A percentile compares a stretch with the other conserved stretches of the same genome.
Evolutionary conservation across 2,888 invertebrate genomes (phyloP).

Genomic region (Ichneumoninae sp.): DNA sequence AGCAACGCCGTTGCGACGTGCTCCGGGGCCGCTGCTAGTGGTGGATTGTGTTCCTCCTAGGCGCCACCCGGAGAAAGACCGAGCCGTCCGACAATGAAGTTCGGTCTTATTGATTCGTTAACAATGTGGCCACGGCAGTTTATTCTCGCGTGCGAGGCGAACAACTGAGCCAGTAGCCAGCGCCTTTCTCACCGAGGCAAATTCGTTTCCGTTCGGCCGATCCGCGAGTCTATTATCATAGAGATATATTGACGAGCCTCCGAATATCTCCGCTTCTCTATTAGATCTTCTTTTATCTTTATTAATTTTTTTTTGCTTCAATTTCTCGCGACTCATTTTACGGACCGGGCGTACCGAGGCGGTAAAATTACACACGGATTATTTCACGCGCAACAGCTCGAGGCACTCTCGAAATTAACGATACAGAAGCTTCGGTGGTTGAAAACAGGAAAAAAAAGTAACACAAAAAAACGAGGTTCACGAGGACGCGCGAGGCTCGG

Average conservation of each 20-base stretch:
- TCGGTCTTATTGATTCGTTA: conserved; percentile 79
- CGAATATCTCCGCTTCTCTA: neutral
- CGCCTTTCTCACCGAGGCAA: conserved; percentile 51
- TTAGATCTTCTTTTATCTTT: neutral
- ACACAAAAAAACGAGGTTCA: conserved; percentile 33
- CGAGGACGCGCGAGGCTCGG: conserved; percentile 9
- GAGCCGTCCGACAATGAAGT: conserved; percentile 74
- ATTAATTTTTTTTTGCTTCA: neutral
- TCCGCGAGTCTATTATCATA: neutral
- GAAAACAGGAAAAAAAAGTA: conserved; percentile 30
- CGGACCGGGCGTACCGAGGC: neutral
- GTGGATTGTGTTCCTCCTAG: conserved; percentile 58
- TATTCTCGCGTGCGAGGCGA: conserved; percentile 69
- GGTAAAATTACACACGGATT: conserved; percentile 30
- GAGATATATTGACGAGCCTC: conserved; percentile 12
- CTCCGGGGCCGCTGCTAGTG: neutral
- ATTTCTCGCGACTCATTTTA: no score
- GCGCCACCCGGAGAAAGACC: conserved; percentile 52
- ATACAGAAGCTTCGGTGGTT: neutral
- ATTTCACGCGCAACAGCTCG: conserved; percentile 40
- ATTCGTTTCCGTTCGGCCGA: conserved; percentile 8
- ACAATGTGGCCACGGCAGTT: conserved; percentile 71
- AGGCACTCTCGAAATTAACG: conserved; percentile 42
- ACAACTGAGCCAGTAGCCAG: neutral
- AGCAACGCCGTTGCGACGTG: conserved; percentile 22